Evolutionary conservation across 1,140 invertebrate species (phyloP), one percentile per base, ranked within the genome.

Genomic region (Eufriesea mexicana): DNA sequence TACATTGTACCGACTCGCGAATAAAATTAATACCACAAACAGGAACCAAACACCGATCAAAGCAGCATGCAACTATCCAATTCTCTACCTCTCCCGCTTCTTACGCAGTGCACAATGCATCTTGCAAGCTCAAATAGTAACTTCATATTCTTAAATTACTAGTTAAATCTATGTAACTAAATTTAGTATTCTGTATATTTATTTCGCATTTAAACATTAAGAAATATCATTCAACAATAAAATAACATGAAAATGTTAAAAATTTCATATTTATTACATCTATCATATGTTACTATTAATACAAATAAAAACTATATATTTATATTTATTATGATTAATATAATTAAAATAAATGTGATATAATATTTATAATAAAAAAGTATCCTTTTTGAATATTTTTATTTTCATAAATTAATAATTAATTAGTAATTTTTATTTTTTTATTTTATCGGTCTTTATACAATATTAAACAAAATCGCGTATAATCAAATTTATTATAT

Each of bases 11-110:
- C 54, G 67, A 62, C 35, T 18, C 74, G 20, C 45, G 45, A 55
- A 42, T n/a, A 35, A 71, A 64, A 82, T 76, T 82, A 54, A 49
- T 81, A 82, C n/a, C 72, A 76, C 35, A 47, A 67, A 81, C 72
- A 81, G 42, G 62, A 81, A 75, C 25, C 72, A 67, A 81, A 81
- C 59, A 81, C 42, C 51, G 70, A 75, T 25, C 54, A 66, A 75
- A 57, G 42, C 35, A 81, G 35, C 51, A 55, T 28, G 42, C 70
- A 73, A 51, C 61, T 55, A 61, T 80, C 70, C 47, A 62, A 74
- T 55, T 74, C 47, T 18, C 79, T 74, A 64, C 14, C 59, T 74
- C 71, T 81, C 79, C 79, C 79, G 79, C 79, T 81, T 75, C 79
- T 74, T 74, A 62, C 71, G 59, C 61, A 81, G 61, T 45, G 61